phyloP scores from a whole-genome alignment of 2,888 invertebrate species.

The Girardia tigrina region DNA sequence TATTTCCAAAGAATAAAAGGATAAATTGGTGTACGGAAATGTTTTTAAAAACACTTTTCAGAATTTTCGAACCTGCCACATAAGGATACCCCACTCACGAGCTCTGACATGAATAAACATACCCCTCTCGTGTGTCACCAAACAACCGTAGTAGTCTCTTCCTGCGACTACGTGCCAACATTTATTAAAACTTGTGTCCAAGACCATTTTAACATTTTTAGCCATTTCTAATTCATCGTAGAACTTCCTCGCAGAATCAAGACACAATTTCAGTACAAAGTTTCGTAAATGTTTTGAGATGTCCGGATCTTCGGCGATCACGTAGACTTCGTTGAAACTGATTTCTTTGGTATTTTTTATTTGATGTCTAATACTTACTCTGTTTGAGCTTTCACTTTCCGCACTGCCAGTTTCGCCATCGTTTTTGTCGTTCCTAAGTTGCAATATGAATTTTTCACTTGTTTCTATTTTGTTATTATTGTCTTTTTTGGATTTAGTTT shows the following conservation, averaged over 20 bases:
- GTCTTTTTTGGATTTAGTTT: too few relatives aligned
- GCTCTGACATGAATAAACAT: slow-evolving; percentile 1
- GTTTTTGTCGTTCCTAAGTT: too few relatives aligned
- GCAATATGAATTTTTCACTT: too few relatives aligned
- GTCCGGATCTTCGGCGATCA: neutral
- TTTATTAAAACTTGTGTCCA: neutral
- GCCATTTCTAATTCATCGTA: neutral
- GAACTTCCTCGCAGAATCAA: neutral
- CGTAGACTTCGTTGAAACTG: neutral
- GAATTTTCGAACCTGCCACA: neutral
- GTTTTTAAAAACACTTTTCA: too few relatives aligned
- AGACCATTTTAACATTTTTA: neutral
- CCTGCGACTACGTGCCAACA: neutral
- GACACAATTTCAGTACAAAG: neutral
- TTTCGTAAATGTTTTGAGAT: neutral
- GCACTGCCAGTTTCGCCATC: too few relatives aligned
- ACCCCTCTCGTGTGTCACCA: neutral
- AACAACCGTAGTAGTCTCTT: slow-evolving; percentile 7
- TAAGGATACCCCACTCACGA: neutral
- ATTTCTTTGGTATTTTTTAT: too few relatives aligned
- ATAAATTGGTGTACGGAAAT: too few relatives aligned
- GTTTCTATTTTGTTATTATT: too few relatives aligned
- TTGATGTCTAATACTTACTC: too few relatives aligned
- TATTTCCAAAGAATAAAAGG: too few relatives aligned
- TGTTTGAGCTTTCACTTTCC: too few relatives aligned